Evolutionary conservation across 2,888 invertebrate species (phyloP).

Genomic region (Macroteleia sp.): DNA sequence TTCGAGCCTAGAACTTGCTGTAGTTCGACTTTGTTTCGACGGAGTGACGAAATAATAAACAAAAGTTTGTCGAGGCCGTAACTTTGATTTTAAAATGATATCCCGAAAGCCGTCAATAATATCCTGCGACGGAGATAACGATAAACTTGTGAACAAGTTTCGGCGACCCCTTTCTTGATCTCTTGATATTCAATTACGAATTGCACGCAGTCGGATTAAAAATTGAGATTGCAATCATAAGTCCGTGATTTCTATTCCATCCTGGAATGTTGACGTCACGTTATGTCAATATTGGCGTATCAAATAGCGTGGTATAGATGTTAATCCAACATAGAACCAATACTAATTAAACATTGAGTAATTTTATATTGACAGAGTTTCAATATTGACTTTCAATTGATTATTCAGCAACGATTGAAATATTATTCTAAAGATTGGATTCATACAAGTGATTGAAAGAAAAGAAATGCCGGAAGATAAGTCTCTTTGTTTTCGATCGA

Average conservation of each 20-base stretch:
- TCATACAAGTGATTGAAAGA: not conserved
- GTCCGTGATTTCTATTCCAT: conserved; percentile 11
- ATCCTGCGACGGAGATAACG: conserved; percentile 67
- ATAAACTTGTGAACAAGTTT: conserved; percentile 79
- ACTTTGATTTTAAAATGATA: conserved; percentile 83
- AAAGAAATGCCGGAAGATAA: no score
- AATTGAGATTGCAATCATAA: conserved; percentile 19
- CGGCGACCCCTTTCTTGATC: conserved; percentile 12
- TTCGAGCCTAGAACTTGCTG: conserved; percentile 9
- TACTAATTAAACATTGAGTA: conserved; percentile 55
- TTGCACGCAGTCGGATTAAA: conserved; percentile 8
- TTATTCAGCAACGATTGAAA: conserved; percentile 12
- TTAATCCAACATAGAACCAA: conserved; percentile 40
- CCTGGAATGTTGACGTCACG: conserved; percentile 34
- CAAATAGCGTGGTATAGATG: conserved; percentile 25
- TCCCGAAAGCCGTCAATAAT: conserved; percentile 63
- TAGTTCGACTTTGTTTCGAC: conserved; percentile 29
- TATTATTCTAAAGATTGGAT: not conserved
- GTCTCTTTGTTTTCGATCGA: no score
- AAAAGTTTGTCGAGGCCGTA: conserved; percentile 74
- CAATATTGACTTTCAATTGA: conserved; percentile 33
- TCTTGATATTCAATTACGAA: conserved; percentile 33
- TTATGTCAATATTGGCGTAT: conserved; percentile 31
- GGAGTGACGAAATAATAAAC: conserved; percentile 76
- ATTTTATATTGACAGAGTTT: conserved; percentile 39